A percentile compares a stretch with the other conserved stretches of the same genome.
Conservation (phyloP, 2,797 vertebrate genomes). For the Zonotrichia albicollis region DNA sequence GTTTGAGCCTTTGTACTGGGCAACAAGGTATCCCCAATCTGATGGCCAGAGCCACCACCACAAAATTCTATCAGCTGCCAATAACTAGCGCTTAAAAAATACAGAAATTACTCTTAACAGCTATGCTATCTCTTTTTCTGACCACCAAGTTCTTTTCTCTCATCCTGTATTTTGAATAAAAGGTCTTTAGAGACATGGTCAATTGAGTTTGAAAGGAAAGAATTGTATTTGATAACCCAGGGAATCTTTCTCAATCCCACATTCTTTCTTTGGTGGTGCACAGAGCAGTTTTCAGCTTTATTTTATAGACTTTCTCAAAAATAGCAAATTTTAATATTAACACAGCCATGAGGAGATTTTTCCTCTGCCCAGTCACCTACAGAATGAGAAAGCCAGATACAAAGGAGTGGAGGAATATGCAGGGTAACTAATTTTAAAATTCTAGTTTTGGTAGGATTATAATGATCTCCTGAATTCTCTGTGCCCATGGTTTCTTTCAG, state of each 20-base stretch:
- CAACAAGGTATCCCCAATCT: background rate
- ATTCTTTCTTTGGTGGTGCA: background rate
- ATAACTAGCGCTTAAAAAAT: background rate
- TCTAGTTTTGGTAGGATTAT: background rate
- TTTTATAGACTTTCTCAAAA: background rate
- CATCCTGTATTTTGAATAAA: background rate
- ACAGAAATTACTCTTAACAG: background rate
- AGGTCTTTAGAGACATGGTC: background rate
- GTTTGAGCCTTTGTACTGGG: background rate
- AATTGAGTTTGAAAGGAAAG: background rate
- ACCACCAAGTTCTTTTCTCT: background rate
- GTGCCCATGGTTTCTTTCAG: background rate
- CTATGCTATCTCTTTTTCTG: background rate
- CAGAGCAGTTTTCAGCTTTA: background rate
- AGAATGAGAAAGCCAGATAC: background rate
- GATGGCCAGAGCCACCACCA: background rate
- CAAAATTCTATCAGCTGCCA: background rate
- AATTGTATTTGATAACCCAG: background rate
- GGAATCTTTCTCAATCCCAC: background rate
- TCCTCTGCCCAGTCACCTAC: background rate
- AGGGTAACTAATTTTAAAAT: background rate
- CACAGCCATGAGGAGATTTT: background rate
- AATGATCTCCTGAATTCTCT: background rate
- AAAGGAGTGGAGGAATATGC: fast-evolving
- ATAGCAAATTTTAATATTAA: background rate